Conservation (phyloP, 64 coral and sea anemone species). For the Porites lutea region DNA sequence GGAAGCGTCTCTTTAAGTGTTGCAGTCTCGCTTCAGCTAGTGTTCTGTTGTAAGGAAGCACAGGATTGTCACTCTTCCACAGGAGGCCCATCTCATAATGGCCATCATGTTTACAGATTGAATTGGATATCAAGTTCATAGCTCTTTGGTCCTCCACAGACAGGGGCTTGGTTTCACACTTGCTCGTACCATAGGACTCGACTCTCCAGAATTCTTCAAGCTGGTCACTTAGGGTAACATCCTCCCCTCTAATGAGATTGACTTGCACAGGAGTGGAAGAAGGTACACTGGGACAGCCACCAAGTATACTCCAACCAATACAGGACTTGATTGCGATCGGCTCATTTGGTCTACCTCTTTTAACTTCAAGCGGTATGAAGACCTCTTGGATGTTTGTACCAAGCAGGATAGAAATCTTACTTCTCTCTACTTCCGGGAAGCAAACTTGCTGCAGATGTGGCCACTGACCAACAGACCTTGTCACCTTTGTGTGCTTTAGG, state of each 20-base stretch:
- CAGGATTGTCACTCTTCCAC: slow-evolving; percentile 33
- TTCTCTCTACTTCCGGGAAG: slow-evolving; percentile 42
- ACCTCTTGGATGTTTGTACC: slow-evolving; percentile 31
- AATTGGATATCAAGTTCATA: slow-evolving; percentile 12
- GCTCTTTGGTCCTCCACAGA: slow-evolving; percentile 50
- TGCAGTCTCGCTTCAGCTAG: slow-evolving; percentile 50
- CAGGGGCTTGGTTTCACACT: slow-evolving; percentile 8
- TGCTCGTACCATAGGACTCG: slow-evolving; percentile 16
- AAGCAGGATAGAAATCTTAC: slow-evolving; percentile 50
- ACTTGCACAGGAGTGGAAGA: neutral
- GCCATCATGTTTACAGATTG: slow-evolving; percentile 9
- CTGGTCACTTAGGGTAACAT: neutral
- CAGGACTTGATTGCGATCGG: slow-evolving; percentile 59
- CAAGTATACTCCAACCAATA: slow-evolving; percentile 66
- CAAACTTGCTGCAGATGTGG: slow-evolving; percentile 27
- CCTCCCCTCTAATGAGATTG: slow-evolving; percentile 4
- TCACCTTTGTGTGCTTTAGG: slow-evolving; percentile 13
- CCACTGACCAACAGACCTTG: slow-evolving; percentile 11
- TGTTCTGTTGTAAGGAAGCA: slow-evolving; percentile 34
- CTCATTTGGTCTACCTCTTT: slow-evolving; percentile 26
- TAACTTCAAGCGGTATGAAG: slow-evolving; percentile 68
- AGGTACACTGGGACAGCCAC: neutral
- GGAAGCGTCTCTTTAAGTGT: slow-evolving; percentile 30
- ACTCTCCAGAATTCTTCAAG: slow-evolving; percentile 45
- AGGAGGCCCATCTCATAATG: slow-evolving; percentile 59